Base-by-base conservation (phyloP, 2,888 invertebrate species). In the Xestoiulus laeticollis region DNA sequence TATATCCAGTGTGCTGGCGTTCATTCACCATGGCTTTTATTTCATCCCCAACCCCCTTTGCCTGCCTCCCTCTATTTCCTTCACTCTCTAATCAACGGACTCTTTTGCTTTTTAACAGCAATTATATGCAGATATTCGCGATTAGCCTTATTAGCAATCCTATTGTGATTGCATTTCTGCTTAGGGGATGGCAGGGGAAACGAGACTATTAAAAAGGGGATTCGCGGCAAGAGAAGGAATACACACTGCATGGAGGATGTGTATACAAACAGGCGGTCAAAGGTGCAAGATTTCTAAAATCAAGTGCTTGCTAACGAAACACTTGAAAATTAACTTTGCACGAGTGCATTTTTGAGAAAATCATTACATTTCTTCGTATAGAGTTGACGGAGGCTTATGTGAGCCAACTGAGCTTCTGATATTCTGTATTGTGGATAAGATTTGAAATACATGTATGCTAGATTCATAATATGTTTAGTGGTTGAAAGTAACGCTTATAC, bases 81-180 rank as follows among this genome's bases (percentile, higher is more conserved):
- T 59, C 59, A 59, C 59, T 59, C 59, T 59, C 59, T 59, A 59
- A 59, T 59, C 59, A 59, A 59, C 59, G 59, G 59, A 59, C 59
- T 59, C 59, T 59, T 59, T 59, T 59, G 59, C 59, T 59, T 59
- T 59, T 59, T 59, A 59, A 59, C 59, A 59, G 59, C 59, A 59
- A 59, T 59, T 59, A 59, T 59, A 59, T 59, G 59, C 59, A 59
- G 59, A 59, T 59, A 59, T 59, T 59, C 59, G 59, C n/a, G 59
- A 59, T 59, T 59, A 59, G 59, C 59, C 59, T 59, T 59, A 59
- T 59, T 59, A 59, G 59, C 59, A 59, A 59, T 59, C 59, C 59
- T 59, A 59, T 59, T 59, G 59, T 59, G 59, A 59, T 59, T 59
- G 59, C 59, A 59, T 59, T 59, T 59, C 59, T 59, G 59, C 59